Percentiles rank a stretch among this genome's conserved stretches.
phyloP scores from a whole-genome alignment of 2,797 vertebrate genomes.

The Sorex maritimensis region DNA sequence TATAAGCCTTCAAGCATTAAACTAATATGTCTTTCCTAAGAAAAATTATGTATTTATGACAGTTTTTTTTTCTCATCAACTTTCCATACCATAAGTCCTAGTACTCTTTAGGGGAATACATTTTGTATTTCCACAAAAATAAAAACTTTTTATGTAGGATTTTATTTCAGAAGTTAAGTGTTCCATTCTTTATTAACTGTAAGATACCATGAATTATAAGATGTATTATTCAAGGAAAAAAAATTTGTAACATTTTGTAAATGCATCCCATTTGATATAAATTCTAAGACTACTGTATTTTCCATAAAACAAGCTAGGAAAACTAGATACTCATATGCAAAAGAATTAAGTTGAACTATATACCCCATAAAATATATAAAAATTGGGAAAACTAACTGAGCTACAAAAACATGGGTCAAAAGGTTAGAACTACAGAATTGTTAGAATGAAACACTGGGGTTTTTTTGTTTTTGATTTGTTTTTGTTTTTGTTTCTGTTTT shows the following conservation, averaged over 20 bases:
- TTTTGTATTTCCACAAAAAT: conserved; percentile 14
- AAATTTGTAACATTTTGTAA: neutral
- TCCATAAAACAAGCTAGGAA: neutral
- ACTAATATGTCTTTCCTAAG: conserved; percentile 19
- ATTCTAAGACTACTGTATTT: neutral
- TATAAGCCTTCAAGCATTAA: conserved; percentile 54
- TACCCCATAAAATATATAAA: neutral
- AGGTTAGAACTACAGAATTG: neutral
- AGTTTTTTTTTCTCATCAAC: conserved; percentile 21
- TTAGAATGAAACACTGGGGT: neutral
- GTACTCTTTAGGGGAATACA: conserved; percentile 34
- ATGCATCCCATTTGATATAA: neutral
- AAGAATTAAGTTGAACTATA: neutral
- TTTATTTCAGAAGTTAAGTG: conserved; percentile 33
- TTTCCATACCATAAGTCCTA: conserved; percentile 51
- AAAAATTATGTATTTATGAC: conserved; percentile 32
- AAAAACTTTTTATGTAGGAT: conserved; percentile 18
- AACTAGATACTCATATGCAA: neutral
- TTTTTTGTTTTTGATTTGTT: too few species aligned
- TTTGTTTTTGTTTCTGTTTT: too few species aligned
- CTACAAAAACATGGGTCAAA: neutral
- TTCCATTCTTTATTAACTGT: conserved; percentile 8
- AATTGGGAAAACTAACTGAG: neutral
- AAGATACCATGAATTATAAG: conserved; percentile 1
- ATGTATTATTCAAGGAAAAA: conserved; percentile 32